Evolutionary conservation across 2,113 vertebrate genomes (phyloP).

Genomic region (Lethenteron reissneri): DNA sequence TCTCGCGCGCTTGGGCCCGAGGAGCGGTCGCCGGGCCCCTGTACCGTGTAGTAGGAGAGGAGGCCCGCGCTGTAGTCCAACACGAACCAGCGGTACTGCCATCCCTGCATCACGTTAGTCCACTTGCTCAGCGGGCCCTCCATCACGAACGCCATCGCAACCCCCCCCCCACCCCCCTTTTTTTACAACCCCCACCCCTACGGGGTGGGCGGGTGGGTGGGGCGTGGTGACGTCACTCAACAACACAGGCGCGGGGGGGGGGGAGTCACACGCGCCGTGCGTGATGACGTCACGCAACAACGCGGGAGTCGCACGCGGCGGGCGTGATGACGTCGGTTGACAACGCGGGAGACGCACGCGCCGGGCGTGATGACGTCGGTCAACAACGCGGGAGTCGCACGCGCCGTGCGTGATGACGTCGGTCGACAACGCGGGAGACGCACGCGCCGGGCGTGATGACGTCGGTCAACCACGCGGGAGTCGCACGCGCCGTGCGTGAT

Average conservation of each 20-base stretch:
- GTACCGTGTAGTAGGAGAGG: constrained; percentile 89
- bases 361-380: not conserved
- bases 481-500: not conserved
- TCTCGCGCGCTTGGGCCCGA: too few species aligned
- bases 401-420: not conserved
- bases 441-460: not conserved
- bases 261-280: not conserved
- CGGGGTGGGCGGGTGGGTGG: not conserved
- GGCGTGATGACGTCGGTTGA: too few species aligned
- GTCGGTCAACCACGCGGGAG: too few species aligned
- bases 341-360: too few species aligned
- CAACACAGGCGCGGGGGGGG: not conserved
- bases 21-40: constrained; percentile 11
- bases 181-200: not conserved
- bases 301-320: too few species aligned
- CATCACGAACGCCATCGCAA: constrained; percentile 81
- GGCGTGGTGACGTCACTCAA: not conserved
- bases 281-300: too few species aligned
- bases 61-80: constrained; percentile 81
- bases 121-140: constrained; percentile 94
- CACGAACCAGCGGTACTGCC: constrained; percentile 97
- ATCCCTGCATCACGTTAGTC: constrained; percentile 96
- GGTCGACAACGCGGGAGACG: not conserved
- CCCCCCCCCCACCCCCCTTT: not conserved
- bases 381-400: not conserved